phyloP scores from a whole-genome alignment of 2,888 invertebrate genomes.

The Pollenia angustigena region DNA sequence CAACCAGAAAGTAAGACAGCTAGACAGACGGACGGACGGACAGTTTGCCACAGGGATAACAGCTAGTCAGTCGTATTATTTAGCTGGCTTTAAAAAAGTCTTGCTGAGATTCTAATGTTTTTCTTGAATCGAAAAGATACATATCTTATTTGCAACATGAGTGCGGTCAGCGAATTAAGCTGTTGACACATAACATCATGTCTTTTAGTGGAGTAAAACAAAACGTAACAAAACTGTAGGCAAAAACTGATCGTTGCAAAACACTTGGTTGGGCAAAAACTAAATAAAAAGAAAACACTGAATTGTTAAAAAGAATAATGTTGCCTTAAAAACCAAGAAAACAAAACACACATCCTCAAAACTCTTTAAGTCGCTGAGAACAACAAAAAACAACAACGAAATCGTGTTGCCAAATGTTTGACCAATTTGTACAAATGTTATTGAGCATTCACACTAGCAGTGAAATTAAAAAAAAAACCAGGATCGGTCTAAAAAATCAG shows the following conservation, averaged over 20 bases:
- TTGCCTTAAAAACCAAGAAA: conserved; percentile 25
- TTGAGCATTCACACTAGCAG: not conserved
- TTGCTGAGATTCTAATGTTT: conserved; percentile 72
- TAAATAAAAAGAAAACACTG: conserved; percentile 36
- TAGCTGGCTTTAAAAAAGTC: conserved; percentile 29
- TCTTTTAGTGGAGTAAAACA: conserved; percentile 71
- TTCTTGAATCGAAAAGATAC: conserved; percentile 48
- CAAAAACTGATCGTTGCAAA: conserved; percentile 38
- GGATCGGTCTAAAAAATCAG: no score
- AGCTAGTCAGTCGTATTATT: conserved; percentile 15
- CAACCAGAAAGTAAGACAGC: not conserved
- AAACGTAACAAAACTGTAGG: conserved; percentile 60
- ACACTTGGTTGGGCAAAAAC: conserved; percentile 23
- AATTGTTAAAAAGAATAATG: conserved; percentile 43
- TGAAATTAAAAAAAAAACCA: not conserved
- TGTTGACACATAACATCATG: conserved; percentile 84
- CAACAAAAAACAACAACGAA: conserved; percentile 44
- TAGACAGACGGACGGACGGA: not conserved
- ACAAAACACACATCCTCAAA: conserved; percentile 38
- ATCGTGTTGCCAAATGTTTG: conserved; percentile 64
- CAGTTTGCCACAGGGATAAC: not conserved
- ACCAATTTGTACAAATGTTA: conserved; percentile 51
- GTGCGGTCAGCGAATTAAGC: conserved; percentile 82
- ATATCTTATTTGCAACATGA: conserved; percentile 71
- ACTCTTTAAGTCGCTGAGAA: conserved; percentile 36